phyloP scores from a whole-genome alignment of 2,888 invertebrate species.

The Acanthosepion lycidas region DNA sequence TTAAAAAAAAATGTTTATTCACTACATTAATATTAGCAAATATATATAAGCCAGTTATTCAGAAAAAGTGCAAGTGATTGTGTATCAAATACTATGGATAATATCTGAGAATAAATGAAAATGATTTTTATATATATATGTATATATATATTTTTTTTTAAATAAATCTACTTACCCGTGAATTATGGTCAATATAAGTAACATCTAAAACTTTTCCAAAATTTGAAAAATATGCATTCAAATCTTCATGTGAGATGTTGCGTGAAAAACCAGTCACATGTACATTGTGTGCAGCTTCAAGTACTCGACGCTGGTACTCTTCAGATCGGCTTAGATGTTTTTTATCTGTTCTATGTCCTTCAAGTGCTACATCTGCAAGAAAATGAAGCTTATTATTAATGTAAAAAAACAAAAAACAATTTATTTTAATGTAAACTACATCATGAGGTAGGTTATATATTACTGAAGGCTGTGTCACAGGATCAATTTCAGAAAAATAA shows the following conservation, averaged over 20 bases:
- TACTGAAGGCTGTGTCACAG: too few relatives aligned
- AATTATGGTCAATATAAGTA: constrained; percentile 54
- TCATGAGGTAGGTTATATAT: too few relatives aligned
- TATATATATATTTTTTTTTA: neutral
- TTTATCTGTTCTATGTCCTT: neutral
- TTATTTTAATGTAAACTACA: too few relatives aligned
- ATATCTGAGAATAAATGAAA: neutral
- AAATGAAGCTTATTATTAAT: neutral
- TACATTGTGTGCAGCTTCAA: constrained; percentile 57
- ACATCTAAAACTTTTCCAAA: constrained; percentile 65
- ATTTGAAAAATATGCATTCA: constrained; percentile 60
- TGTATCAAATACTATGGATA: too few relatives aligned
- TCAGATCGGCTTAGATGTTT: constrained; percentile 38
- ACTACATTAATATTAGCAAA: too few relatives aligned
- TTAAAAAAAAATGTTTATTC: too few relatives aligned
- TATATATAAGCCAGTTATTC: too few relatives aligned
- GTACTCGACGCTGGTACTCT: neutral
- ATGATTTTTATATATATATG: neutral
- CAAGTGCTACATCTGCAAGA: neutral
- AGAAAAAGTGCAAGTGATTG: too few relatives aligned
- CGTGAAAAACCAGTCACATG: constrained; percentile 63
- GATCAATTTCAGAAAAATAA: too few relatives aligned
- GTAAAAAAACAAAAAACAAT: too few relatives aligned
- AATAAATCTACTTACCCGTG: constrained; percentile 15
- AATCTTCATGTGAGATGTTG: constrained; percentile 57